phyloP scores from a whole-genome alignment of 2,888 invertebrate genomes.

The Eilema caniola region DNA sequence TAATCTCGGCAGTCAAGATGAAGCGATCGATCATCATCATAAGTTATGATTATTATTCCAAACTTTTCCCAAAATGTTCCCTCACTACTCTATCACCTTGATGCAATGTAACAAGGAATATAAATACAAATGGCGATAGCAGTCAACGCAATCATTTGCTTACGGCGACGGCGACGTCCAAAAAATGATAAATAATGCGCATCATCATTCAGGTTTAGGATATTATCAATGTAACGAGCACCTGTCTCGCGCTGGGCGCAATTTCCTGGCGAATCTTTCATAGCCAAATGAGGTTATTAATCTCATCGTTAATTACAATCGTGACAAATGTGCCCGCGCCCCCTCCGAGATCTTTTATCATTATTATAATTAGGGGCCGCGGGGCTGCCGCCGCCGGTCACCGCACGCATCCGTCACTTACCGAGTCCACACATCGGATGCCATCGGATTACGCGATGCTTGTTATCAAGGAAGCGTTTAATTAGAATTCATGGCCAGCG shows the following conservation, averaged over 20 bases:
- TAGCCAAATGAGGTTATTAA: slow-evolving; percentile 32
- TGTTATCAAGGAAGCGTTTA: slow-evolving; percentile 25
- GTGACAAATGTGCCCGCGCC: slow-evolving; percentile 36
- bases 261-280: slow-evolving; percentile 26
- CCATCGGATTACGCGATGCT: slow-evolving; percentile 19
- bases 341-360: slow-evolving; percentile 36
- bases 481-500: slow-evolving; percentile 27
- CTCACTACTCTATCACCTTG: neutral
- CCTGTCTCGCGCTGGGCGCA: slow-evolving; percentile 21
- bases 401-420: slow-evolving; percentile 8
- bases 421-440: neutral
- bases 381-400: slow-evolving; percentile 5
- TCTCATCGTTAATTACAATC: slow-evolving; percentile 42
- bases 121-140: neutral
- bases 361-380: slow-evolving; percentile 37
- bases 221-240: slow-evolving; percentile 27
- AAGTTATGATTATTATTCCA: too few species aligned
- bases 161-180: neutral
- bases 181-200: slow-evolving; percentile 22
- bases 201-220: slow-evolving; percentile 27
- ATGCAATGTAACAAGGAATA: neutral
- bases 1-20: too few species aligned
- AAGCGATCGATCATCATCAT: too few species aligned
- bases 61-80: neutral
- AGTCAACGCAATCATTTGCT: neutral